Evolutionary conservation across 2,113 vertebrate species (phyloP).

Genomic region (Lampris incognitus): DNA sequence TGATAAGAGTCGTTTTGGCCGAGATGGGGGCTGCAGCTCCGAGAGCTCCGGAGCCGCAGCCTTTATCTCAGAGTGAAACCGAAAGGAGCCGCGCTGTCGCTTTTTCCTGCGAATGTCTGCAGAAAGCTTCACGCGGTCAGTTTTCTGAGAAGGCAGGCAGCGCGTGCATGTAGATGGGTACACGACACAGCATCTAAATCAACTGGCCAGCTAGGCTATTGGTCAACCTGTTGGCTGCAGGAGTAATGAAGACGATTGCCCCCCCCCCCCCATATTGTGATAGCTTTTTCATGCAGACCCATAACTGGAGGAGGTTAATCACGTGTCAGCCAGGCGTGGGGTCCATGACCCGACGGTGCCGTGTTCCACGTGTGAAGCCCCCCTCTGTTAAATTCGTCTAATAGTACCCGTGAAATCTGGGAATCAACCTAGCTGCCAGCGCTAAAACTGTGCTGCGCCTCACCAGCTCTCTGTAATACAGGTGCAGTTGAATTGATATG

Average conservation of each 20-base stretch:
- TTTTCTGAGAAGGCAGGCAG: too few relatives aligned
- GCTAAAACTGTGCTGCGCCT: conserved; percentile 14
- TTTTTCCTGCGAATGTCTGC: conserved; percentile 3
- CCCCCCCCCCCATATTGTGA: not conserved
- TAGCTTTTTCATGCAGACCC: conserved; percentile 32
- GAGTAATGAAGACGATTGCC: conserved; percentile 24
- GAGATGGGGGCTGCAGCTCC: too few relatives aligned
- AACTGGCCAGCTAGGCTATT: not conserved
- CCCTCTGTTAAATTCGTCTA: conserved; percentile 4
- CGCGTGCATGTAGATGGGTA: too few relatives aligned
- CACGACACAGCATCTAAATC: too few relatives aligned
- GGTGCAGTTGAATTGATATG: conserved; percentile 59
- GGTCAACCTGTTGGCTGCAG: conserved; percentile 19
- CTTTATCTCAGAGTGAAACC: too few relatives aligned
- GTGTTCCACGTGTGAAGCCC: conserved; percentile 24
- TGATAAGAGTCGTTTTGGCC: too few relatives aligned
- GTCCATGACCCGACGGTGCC: conserved; percentile 10
- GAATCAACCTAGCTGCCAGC: conserved; percentile 29
- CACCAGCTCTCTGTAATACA: conserved; percentile 20
- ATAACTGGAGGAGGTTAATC: conserved; percentile 35
- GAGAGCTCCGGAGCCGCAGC: too few relatives aligned
- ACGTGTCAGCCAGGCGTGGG: conserved; percentile 29
- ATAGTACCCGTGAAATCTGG: conserved; percentile 33
- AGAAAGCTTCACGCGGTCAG: not conserved
- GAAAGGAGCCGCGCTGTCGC: too few relatives aligned